Evolutionary conservation across 2,113 vertebrate genomes (phyloP).

Genomic region (Alces alces): DNA sequence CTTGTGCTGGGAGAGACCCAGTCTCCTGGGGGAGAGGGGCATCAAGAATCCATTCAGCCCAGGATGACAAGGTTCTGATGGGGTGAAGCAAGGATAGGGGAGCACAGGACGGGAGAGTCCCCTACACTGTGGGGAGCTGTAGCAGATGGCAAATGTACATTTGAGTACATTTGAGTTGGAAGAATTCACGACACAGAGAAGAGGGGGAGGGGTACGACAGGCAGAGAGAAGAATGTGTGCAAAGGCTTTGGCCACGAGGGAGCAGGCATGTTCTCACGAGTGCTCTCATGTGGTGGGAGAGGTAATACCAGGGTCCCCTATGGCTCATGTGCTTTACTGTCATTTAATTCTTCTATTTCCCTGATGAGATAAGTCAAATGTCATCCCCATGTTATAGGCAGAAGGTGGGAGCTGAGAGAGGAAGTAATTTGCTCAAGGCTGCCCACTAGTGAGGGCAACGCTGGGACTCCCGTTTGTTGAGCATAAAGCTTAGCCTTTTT

Average conservation of each 20-base stretch:
- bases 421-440: not conserved
- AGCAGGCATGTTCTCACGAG: not conserved
- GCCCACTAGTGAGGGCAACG: not conserved
- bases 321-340: not conserved
- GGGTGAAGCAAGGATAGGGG: not conserved
- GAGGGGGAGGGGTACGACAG: not conserved
- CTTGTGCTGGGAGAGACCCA: not conserved
- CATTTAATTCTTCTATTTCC: not conserved
- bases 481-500: not conserved
- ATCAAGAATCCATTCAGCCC: not conserved
- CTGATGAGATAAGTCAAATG: not conserved
- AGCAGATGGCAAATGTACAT: not conserved
- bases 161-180: not conserved
- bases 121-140: not conserved
- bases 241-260: not conserved
- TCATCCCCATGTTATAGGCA: not conserved
- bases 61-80: not conserved
- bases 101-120: not conserved
- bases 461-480: not conserved
- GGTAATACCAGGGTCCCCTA: not conserved
- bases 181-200: not conserved
- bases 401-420: not conserved
- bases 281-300: not conserved
- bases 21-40: not conserved
- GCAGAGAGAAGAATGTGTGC: not conserved